Evolutionary conservation across 2,888 invertebrate species (phyloP).

Genomic region (Caenorhabditis sinica): DNA sequence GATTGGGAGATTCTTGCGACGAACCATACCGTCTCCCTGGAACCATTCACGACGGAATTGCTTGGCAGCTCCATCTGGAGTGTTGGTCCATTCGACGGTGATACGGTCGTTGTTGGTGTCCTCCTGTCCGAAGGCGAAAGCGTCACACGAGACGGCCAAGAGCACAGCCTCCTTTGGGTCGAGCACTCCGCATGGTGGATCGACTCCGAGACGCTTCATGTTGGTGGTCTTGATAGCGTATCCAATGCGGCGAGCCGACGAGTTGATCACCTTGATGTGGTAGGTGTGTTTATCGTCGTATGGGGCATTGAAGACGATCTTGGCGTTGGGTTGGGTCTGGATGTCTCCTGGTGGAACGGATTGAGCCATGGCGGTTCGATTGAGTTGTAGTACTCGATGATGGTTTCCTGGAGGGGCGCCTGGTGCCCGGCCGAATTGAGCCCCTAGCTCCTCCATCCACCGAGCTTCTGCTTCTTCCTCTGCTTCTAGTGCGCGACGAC

Average conservation of each 20-base stretch:
- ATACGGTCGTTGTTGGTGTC: constrained; percentile 76
- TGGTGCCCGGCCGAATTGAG: no score
- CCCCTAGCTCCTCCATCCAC: no score
- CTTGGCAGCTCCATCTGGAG: constrained; percentile 71
- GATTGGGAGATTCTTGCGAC: constrained; percentile 74
- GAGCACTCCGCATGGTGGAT: constrained; percentile 79
- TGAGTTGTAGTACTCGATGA: no score
- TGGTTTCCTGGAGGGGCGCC: no score
- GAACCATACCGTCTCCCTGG: constrained; percentile 78
- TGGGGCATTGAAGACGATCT: constrained; percentile 80
- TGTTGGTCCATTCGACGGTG: constrained; percentile 77
- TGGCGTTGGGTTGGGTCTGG: constrained; percentile 73
- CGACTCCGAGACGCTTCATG: constrained; percentile 78
- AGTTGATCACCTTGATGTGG: constrained; percentile 73
- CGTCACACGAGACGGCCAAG: no score
- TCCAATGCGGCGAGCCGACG: constrained; percentile 76
- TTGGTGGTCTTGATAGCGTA: constrained; percentile 82
- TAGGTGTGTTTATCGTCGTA: constrained; percentile 80
- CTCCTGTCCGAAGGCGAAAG: no score
- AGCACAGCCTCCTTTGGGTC: constrained; percentile 81
- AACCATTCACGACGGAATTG: constrained; percentile 79
- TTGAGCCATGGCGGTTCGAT: constrained; percentile 68
- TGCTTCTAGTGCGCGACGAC: no score
- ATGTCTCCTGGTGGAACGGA: constrained; percentile 78
- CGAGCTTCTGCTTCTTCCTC: no score